These are phyloP conservation scores for Rousettus leschenaultii DNA, from an alignment of 2,113 vertebrate species.

Conservation along the genomic window DNA sequence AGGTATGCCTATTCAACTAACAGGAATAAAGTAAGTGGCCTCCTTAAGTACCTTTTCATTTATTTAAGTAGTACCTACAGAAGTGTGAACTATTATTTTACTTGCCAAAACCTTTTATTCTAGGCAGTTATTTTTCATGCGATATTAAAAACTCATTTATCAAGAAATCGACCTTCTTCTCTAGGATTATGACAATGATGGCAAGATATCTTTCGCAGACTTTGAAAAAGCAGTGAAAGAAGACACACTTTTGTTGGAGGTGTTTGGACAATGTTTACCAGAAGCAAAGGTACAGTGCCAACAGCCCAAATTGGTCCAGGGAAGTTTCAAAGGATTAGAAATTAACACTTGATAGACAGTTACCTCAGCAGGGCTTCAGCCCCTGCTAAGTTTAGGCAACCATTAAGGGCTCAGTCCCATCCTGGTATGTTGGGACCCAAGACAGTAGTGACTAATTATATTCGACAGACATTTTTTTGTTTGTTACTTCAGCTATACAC, in stretches of 20 bases:
- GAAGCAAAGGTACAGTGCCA: conserved; percentile 84
- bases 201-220: conserved; percentile 89
- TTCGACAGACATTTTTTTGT: background rate
- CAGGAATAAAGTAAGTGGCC: background rate
- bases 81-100: background rate
- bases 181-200: conserved; percentile 92
- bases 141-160: conserved; percentile 11
- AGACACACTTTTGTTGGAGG: conserved; percentile 91
- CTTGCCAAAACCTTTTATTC: background rate
- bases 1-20: background rate
- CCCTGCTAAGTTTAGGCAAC: background rate
- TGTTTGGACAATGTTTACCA: conserved; percentile 94
- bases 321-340: background rate
- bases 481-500: background rate
- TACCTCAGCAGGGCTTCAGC: background rate
- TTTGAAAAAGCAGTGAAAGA: conserved; percentile 91
- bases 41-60: background rate
- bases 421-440: background rate
- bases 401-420: background rate
- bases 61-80: background rate
- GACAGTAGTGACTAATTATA: background rate
- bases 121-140: background rate
- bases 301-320: background rate
- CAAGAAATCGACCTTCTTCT: conserved; percentile 35
- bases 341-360: background rate